Evolutionary conservation across 2,113 vertebrate genomes (phyloP), one percentile per base, ranked within the genome.

Genomic region (Colistium nudipinnis): DNA sequence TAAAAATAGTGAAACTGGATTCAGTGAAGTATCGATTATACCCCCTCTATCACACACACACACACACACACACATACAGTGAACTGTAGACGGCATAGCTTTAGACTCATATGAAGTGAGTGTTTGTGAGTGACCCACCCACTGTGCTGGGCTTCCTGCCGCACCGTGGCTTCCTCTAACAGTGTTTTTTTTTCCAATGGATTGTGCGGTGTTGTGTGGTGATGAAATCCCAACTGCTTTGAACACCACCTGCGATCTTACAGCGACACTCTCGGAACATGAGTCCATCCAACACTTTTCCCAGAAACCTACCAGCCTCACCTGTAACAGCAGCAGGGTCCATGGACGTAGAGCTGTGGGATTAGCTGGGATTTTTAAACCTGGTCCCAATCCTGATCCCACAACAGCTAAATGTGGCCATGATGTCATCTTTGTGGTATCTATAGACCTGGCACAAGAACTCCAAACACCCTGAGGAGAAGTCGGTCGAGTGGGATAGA

Each of bases 161-260:
- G 61, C 69, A 41, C 52, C 0, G 14, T 51, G 69, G 73, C 69
- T 57, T 67, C 56, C 62, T 77, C 76, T 57, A 38, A 85, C 70
- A 64, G 61, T 82, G 75, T 78, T 86, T 81, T 82, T 76, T 52
- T 83, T 82, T 77, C 59, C 63, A 76, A 52, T 49, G 69, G 75
- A 82, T 49, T 39, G 76, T 67, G 38, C 43, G 7, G 73, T 60
- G 47, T 63, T 57, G 70, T 91, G 88, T 91, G 88, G 89, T 90
- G 90, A 85, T 92, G 90, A 92, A 82, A 86, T 91, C 87, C n/a
- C 83, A 83, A 82, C 88, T 91, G 89, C 88, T 87, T 85, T 31
- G 24, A 81, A 69, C 71, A 65, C 57, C 20, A n/a, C 4, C 2
- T 73, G 76, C 59, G 54, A 73, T 73, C 59, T 60, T 59, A 57